phyloP scores from a whole-genome alignment of 2,888 invertebrate species.

The Eupsilia transversa region DNA sequence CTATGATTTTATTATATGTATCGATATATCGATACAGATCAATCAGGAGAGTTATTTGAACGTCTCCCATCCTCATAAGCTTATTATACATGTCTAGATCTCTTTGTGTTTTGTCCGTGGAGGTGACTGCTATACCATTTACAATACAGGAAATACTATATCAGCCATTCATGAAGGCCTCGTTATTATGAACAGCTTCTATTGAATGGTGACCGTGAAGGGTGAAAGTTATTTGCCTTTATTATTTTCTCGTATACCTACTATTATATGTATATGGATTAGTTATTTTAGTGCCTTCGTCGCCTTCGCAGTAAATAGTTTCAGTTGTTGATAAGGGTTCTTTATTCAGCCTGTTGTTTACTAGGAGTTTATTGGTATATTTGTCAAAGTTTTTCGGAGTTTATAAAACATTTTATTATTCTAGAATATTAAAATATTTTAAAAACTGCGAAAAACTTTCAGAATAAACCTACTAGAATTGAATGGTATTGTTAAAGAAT shows the following conservation, averaged over 20 bases:
- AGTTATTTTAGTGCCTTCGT: conserved; percentile 34
- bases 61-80: background rate
- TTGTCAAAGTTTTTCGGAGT: background rate
- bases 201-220: conserved; percentile 43
- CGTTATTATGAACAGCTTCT: conserved; percentile 39
- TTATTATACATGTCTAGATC: background rate
- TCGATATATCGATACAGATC: background rate
- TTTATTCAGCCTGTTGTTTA: background rate
- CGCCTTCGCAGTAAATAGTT: conserved; percentile 11
- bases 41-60: background rate
- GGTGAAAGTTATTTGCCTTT: conserved; percentile 47
- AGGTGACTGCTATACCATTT: background rate
- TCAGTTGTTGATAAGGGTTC: conserved; percentile 21
- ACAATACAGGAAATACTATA: conserved; percentile 41
- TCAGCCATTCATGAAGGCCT: conserved; percentile 29
- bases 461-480: no score
- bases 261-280: conserved; percentile 11
- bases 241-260: conserved; percentile 22
- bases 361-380: background rate
- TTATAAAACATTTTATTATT: conserved; percentile 18
- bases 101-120: background rate
- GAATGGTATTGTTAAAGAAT: background rate
- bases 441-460: no score
- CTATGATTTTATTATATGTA: no score
- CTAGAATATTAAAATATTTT: background rate